phyloP scores from a whole-genome alignment of 2,113 vertebrate genomes.

The Fulmarus glacialis region DNA sequence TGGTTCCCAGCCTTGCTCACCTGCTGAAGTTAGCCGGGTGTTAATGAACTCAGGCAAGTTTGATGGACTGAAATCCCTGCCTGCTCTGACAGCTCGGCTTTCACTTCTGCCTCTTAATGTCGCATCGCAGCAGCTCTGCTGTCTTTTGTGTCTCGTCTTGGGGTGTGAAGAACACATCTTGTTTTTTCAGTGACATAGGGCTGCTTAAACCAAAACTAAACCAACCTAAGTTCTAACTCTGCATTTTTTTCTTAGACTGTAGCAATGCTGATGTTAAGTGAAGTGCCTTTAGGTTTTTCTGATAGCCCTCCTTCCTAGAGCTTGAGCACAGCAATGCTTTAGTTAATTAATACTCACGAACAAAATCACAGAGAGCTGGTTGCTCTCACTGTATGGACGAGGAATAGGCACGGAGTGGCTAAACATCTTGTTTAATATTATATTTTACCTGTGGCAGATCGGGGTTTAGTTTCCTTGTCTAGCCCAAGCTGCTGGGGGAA shows the following conservation, averaged over 20 bases:
- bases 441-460: not conserved
- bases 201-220: not conserved
- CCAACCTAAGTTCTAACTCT: not conserved
- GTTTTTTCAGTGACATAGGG: not conserved
- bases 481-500: not conserved
- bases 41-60: not conserved
- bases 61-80: not conserved
- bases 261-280: not conserved
- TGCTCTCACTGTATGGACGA: not conserved
- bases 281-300: not conserved
- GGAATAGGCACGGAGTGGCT: not conserved
- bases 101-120: not conserved
- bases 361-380: not conserved
- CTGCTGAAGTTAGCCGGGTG: not conserved
- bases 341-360: not conserved
- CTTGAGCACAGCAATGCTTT: not conserved
- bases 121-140: not conserved
- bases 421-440: not conserved
- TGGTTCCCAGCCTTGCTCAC: not conserved
- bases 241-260: rapidly evolving
- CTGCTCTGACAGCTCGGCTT: not conserved
- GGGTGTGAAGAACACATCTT: not conserved
- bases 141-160: not conserved
- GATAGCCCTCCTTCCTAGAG: not conserved
- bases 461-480: not conserved